A percentile compares a stretch with the other conserved stretches of the same genome.
Conservation (phyloP, 2,888 invertebrate species). For the Autographa pulchrina region DNA sequence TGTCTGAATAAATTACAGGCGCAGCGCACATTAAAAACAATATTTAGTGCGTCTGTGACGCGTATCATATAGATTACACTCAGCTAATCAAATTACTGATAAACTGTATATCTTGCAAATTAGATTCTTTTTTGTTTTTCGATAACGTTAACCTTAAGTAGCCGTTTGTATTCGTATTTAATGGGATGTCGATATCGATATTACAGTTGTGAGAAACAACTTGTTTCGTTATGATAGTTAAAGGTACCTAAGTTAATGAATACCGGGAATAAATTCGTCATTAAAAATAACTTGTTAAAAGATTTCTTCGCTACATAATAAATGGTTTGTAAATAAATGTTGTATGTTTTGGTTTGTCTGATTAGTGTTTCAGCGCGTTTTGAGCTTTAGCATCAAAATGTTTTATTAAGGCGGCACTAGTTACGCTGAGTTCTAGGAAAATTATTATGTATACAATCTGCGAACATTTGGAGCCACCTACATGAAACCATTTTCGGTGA, state of each 20-base stretch:
- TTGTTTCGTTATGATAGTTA: slow-evolving; percentile 15
- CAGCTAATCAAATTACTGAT: slow-evolving; percentile 51
- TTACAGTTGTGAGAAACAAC: slow-evolving; percentile 33
- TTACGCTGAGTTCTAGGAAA: not conserved
- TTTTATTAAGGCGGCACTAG: not conserved
- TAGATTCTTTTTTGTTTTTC: slow-evolving; percentile 37
- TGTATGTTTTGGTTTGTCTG: not conserved
- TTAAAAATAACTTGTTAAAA: not conserved
- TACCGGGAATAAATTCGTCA: not conserved
- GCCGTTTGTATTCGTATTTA: slow-evolving; percentile 30
- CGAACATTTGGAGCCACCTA: not conserved
- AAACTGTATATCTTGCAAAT: slow-evolving; percentile 48
- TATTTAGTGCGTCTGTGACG: slow-evolving; percentile 58
- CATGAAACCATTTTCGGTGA: not conserved
- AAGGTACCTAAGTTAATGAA: slow-evolving; percentile 12
- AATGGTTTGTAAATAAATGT: not conserved
- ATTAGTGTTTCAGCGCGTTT: no score
- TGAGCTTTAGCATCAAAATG: not conserved
- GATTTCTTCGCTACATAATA: not conserved
- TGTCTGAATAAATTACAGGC: slow-evolving; percentile 71
- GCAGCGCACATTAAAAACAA: slow-evolving; percentile 61
- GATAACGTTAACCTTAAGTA: slow-evolving; percentile 20
- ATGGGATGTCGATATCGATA: slow-evolving; percentile 26
- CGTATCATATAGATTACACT: slow-evolving; percentile 60
- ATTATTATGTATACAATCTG: not conserved